Evolutionary conservation across 37 sponge, comb jelly and placozoan genomes (phyloP), one percentile per base, ranked within the genome.

Genomic region (Ianthella basta): DNA sequence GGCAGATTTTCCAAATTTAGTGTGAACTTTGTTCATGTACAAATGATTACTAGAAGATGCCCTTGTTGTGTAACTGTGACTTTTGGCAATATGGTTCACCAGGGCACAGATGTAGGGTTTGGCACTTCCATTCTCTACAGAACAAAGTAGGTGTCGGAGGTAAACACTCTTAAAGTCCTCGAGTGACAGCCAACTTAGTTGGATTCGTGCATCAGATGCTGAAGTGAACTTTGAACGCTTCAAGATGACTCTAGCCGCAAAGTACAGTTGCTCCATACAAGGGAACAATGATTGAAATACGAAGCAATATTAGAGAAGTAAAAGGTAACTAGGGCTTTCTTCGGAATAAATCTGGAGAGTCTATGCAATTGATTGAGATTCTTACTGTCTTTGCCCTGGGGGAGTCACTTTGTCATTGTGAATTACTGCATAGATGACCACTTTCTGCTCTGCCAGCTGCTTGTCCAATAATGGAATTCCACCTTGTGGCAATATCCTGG

Each of bases 391-490:
- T n/a, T n/a, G n/a, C n/a, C n/a, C n/a, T n/a, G n/a, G n/a, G n/a
- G n/a, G n/a, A n/a, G n/a, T n/a, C n/a, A n/a, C n/a, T n/a, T n/a
- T n/a, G n/a, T n/a, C n/a, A n/a, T n/a, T n/a, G n/a, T n/a, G n/a
- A n/a, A n/a, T n/a, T n/a, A 72, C 85, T 55, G 85, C 85, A 72
- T 69, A 84, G 4, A 72, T 70, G 40, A 59, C 59, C 29, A 40
- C 54, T 44, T 38, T 44, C 53, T 72, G 73, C 36, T 84, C 74
- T 27, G 57, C 13, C 18, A 84, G 74, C 19, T 75, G 75, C 13
- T 70, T 53, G 18, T 57, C 16, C 57, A 85, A 27, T 73, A 24
- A 60, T 85, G 33, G 85, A 85, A 56, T 85, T 85, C 85, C 77
- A 85, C 27, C 77, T 57, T 53, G 85, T 85, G 20, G 59, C 23